Conservation (phyloP, 2,113 vertebrate genomes). For the Entelurus aequoreus region DNA sequence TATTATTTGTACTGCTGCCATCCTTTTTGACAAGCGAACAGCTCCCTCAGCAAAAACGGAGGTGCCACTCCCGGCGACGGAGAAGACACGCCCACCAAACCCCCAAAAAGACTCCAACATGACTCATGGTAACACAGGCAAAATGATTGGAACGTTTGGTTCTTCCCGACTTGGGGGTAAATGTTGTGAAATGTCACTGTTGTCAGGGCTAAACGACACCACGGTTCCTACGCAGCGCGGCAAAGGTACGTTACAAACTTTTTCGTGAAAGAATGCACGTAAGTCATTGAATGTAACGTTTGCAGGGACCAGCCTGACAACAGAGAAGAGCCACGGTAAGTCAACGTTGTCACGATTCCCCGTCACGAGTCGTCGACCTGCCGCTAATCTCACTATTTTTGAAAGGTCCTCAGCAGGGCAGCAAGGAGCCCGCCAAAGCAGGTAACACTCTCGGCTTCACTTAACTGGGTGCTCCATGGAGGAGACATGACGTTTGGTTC, state of each 20-base stretch:
- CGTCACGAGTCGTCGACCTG: background rate
- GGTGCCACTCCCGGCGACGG: no score
- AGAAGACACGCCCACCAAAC: background rate
- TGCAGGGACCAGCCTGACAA: background rate
- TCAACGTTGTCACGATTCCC: background rate
- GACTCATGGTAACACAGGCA: background rate
- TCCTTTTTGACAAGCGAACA: background rate
- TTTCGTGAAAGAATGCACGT: no score
- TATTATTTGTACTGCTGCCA: background rate
- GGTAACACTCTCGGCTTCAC: slow-evolving; percentile 15
- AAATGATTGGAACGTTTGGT: background rate
- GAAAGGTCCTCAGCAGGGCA: slow-evolving; percentile 14
- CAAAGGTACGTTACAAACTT: background rate
- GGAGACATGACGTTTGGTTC: background rate
- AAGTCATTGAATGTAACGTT: no score
- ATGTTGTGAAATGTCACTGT: background rate
- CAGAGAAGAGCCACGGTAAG: slow-evolving; percentile 9
- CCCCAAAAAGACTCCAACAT: background rate
- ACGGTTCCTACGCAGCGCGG: background rate
- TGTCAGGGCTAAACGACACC: background rate
- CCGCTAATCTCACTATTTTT: slow-evolving; percentile 1
- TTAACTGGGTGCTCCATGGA: background rate
- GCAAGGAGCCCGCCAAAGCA: background rate
- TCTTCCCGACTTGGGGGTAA: background rate
- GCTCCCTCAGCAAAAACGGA: background rate